Evolutionary conservation across 2,797 vertebrate genomes (phyloP).

Genomic region (Huso huso): DNA sequence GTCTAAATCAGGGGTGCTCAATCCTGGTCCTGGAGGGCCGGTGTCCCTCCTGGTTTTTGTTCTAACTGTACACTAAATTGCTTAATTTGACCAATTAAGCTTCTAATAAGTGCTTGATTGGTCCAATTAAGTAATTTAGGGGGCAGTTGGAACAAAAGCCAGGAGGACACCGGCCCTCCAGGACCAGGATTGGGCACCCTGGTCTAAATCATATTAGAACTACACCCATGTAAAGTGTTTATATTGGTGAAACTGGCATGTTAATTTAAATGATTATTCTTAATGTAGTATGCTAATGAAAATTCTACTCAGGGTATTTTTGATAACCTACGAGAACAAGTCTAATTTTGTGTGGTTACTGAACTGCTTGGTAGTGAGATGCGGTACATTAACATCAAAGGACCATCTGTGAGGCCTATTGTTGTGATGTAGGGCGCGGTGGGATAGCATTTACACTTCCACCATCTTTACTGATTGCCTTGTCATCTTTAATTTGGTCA

Average conservation of each 20-base stretch:
- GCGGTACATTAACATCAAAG: conserved; percentile 6
- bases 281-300: background rate
- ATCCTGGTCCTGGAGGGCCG: no score
- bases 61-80: no score
- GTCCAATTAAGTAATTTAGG: no score
- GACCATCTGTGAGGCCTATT: background rate
- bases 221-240: no score
- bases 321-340: background rate
- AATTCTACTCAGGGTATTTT: background rate
- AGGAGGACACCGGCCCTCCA: no score
- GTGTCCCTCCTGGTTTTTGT: no score
- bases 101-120: no score
- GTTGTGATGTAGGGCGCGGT: background rate
- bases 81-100: no score
- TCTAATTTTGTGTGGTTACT: background rate
- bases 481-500: conserved; percentile 2
- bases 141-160: no score
- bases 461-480: background rate
- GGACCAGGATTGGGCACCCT: no score
- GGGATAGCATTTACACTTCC: background rate
- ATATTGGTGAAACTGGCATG: background rate
- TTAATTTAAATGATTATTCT: background rate
- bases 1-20: no score
- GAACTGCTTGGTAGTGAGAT: background rate
- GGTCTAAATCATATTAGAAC: no score